Base-by-base conservation (phyloP, 2,888 invertebrate species). In the Epinotia bilunana region DNA sequence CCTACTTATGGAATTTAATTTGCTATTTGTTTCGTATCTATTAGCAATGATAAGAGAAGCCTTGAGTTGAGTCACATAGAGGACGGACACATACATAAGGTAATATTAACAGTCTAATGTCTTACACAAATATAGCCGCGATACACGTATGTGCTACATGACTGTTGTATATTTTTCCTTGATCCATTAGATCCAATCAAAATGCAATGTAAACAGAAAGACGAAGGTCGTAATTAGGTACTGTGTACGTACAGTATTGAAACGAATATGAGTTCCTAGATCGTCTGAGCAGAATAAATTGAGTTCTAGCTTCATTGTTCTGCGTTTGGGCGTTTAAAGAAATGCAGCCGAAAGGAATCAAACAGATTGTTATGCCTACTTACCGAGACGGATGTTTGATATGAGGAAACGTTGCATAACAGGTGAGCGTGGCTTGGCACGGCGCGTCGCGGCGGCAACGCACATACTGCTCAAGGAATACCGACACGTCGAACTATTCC, bases 371-470 rank as follows among this genome's bases (percentile, higher is more conserved):
- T 70, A 61, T 53, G 68, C 67, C 76, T 84, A 90, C 91, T 91
- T 87, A 92, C 92, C 84, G 85, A 81, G 79, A 77, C 74, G 79
- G 81, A 80, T 84, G 83, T 82, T 83, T 81, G 79, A 80, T 82
- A 81, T 80, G 80, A 80, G 83, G 81, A 81, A 83, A 82, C 12
- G 87, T 92, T 92, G 90, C 90, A 90, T 91, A 91, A 91, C 88
- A 83, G 84, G 82, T 80, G 84, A 79, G 83, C 83, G 83, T 81
- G 83, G 83, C 83, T 80, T 81, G 84, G 83, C 74, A 23, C 67
- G 68, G 81, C 79, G 82, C 83, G 83, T 78, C 82, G 76, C 76
- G 80, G 80, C 82, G 79, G 78, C 72, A 81, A 79, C 84, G 83
- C 88, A 90, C 89, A 85, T 67, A 71, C 60, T 82, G 82, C 83